phyloP scores from a whole-genome alignment of 2,113 vertebrate species.

The Amia ocellicauda region DNA sequence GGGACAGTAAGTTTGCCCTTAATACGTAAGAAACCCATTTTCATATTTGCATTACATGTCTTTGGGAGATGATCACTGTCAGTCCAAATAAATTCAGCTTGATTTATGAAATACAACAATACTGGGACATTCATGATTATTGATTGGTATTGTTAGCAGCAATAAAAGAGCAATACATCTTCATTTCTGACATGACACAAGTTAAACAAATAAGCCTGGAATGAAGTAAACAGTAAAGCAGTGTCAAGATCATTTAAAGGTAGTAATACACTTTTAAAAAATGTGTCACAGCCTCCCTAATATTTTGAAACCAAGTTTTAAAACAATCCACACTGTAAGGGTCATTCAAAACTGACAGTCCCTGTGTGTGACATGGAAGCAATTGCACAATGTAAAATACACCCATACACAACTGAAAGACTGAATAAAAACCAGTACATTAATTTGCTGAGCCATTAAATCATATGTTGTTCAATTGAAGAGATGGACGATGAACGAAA shows the following conservation, averaged over 20 bases:
- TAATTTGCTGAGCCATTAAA: too few species aligned
- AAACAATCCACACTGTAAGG: too few species aligned
- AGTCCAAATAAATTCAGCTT: conserved; percentile 58
- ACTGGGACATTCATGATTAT: conserved; percentile 71
- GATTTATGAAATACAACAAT: conserved; percentile 74
- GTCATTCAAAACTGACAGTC: too few species aligned
- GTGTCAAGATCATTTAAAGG: conserved; percentile 49
- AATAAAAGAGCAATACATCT: conserved; percentile 73
- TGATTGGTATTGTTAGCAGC: conserved; percentile 76
- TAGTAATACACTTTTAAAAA: conserved; percentile 52
- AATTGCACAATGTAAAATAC: too few species aligned
- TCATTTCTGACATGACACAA: conserved; percentile 64
- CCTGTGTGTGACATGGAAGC: too few species aligned
- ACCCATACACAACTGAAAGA: too few species aligned
- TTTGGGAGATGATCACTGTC: conserved; percentile 67
- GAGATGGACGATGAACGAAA: too few species aligned
- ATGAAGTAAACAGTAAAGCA: conserved; percentile 37
- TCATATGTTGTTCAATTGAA: too few species aligned
- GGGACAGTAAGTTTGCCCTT: not conserved
- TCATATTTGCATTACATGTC: conserved; percentile 44
- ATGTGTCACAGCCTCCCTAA: too few species aligned
- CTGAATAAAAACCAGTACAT: too few species aligned
- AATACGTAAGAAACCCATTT: too few species aligned
- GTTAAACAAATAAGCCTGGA: conserved; percentile 68
- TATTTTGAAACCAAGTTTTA: too few species aligned